Evolutionary conservation across 2,797 vertebrate species (phyloP).

Genomic region (Notolepis coatsorum): DNA sequence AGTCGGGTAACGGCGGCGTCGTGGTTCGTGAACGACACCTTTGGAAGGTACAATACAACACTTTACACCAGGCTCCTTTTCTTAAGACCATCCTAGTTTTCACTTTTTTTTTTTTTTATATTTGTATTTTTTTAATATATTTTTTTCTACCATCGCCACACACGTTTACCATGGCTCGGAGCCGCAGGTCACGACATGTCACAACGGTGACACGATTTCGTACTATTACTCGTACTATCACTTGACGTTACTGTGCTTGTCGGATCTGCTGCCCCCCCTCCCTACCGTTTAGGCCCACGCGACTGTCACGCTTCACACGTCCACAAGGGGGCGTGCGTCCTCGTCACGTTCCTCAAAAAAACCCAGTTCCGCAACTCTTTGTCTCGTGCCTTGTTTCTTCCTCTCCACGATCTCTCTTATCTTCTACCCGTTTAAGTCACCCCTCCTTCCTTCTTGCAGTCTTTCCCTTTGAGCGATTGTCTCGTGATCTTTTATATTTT

Average conservation of each 20-base stretch:
- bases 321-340: conserved; percentile 63
- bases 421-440: conserved; percentile 69
- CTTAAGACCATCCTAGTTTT: conserved; percentile 60
- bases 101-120: conserved; percentile 58
- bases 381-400: conserved; percentile 45
- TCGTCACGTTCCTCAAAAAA: conserved; percentile 50
- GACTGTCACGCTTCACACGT: conserved; percentile 62
- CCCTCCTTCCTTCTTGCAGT: conserved; percentile 57
- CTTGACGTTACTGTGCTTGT: conserved; percentile 73
- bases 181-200: conserved; percentile 69
- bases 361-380: conserved; percentile 49
- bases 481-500: conserved; percentile 81
- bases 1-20: conserved; percentile 60
- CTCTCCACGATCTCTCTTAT: conserved; percentile 41
- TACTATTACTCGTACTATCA: conserved; percentile 66
- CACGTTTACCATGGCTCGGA: conserved; percentile 70
- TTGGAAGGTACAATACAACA: conserved; percentile 77
- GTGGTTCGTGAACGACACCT: conserved; percentile 73
- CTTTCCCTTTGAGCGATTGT: conserved; percentile 83
- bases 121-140: no score
- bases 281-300: conserved; percentile 29
- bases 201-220: conserved; percentile 72
- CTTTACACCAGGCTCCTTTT: conserved; percentile 73
- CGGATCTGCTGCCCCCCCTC: conserved; percentile 47
- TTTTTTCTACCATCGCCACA: conserved; percentile 62